Evolutionary conservation across 2,888 invertebrate genomes (phyloP).

Genomic region (Axea sp.): DNA sequence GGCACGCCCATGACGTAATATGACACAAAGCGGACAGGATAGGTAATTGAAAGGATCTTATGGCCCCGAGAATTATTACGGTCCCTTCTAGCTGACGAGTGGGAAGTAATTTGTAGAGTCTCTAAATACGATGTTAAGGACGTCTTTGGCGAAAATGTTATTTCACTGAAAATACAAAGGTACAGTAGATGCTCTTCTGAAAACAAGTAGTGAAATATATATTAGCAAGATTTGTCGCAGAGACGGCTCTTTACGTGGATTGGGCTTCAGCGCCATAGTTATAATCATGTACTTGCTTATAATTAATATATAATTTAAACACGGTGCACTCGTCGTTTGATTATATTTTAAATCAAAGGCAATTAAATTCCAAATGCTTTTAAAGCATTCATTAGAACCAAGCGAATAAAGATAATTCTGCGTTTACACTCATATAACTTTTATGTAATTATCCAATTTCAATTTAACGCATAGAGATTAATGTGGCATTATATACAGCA

Average conservation of each 20-base stretch:
- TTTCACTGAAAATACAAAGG: constrained; percentile 44
- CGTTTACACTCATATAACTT: background rate
- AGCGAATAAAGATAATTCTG: constrained; percentile 15
- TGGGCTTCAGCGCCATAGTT: constrained; percentile 14
- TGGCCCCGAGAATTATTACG: constrained; percentile 42
- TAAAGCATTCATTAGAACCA: constrained; percentile 11
- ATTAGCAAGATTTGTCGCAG: constrained; percentile 47
- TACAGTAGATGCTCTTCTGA: constrained; percentile 32
- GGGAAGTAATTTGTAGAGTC: constrained; percentile 44
- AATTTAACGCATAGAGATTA: background rate
- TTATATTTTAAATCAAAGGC: constrained; percentile 33
- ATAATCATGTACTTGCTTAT: constrained; percentile 29
- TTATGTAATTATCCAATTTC: background rate
- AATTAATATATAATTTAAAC: constrained; percentile 32
- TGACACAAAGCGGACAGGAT: constrained; percentile 36
- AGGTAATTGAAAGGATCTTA: constrained; percentile 60
- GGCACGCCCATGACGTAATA: constrained; percentile 48
- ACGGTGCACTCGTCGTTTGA: constrained; percentile 18
- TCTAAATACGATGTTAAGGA: constrained; percentile 51
- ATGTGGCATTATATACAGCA: background rate
- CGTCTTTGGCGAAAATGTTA: constrained; percentile 47
- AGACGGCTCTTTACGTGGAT: constrained; percentile 6
- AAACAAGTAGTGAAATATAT: constrained; percentile 35
- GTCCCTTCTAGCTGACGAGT: constrained; percentile 45
- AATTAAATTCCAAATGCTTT: constrained; percentile 13